Conservation (phyloP, 2,113 vertebrate genomes). For the Nesospiza acunhae region DNA sequence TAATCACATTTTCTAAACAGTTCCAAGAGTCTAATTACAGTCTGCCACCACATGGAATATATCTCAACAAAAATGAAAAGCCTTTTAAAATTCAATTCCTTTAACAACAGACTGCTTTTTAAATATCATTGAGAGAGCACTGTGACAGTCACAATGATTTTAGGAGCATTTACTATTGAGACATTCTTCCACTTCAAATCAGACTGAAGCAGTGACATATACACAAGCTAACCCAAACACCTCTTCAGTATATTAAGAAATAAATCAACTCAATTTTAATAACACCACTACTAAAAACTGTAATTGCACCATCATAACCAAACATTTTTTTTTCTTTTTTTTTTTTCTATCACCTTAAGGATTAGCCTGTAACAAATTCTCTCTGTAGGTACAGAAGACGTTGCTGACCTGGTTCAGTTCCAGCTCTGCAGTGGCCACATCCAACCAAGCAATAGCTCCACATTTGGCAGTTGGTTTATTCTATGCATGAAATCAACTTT, state of each 20-base stretch:
- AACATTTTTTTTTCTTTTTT: not conserved
- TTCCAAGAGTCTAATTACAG: not conserved
- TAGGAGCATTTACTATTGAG: not conserved
- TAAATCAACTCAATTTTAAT: not conserved
- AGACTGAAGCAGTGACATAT: not conserved
- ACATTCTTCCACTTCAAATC: not conserved
- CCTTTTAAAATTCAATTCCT: not conserved
- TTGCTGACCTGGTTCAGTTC: not conserved
- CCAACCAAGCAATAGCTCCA: not conserved
- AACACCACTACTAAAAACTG: not conserved
- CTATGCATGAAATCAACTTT: not conserved
- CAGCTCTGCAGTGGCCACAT: not conserved
- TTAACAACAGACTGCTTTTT: not conserved
- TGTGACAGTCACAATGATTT: not conserved
- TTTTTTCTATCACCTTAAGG: not conserved
- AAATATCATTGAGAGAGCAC: not conserved
- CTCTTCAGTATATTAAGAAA: not conserved
- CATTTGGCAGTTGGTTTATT: not conserved
- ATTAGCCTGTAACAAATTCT: not conserved
- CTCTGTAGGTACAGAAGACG: fast-evolving
- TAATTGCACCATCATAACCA: not conserved
- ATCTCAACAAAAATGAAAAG: not conserved
- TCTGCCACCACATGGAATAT: not conserved
- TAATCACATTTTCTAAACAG: not conserved
- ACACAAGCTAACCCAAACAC: not conserved